phyloP scores from a whole-genome alignment of 1,140 invertebrate genomes.

The Trichonephila clavata region DNA sequence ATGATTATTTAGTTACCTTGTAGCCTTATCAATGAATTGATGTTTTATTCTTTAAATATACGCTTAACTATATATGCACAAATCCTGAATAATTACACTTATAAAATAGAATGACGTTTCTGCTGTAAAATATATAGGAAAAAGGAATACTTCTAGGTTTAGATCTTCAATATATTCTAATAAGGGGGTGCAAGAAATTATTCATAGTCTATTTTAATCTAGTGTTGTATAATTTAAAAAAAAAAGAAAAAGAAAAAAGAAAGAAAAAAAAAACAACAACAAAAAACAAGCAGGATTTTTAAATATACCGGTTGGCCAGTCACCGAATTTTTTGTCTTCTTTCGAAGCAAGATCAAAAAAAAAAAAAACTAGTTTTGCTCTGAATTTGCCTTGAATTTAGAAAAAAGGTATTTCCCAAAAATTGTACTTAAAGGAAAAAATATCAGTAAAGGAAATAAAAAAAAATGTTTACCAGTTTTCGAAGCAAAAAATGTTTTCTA shows the following conservation, averaged over 20 bases:
- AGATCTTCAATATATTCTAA: background rate
- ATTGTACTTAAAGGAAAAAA: background rate
- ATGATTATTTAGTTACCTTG: background rate
- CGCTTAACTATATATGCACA: background rate
- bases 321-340: too few species aligned
- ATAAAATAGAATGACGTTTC: background rate
- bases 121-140: background rate
- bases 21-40: conserved; percentile 1
- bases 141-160: background rate
- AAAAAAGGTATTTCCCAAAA: background rate
- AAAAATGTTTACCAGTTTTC: too few species aligned
- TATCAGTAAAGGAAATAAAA: background rate
- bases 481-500: too few species aligned
- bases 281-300: too few species aligned
- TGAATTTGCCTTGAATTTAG: background rate
- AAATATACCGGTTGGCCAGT: too few species aligned
- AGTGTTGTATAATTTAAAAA: too few species aligned
- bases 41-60: conserved; percentile 47
- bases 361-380: background rate
- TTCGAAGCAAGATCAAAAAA: too few species aligned
- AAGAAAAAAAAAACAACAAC: too few species aligned
- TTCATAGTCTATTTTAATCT: too few species aligned
- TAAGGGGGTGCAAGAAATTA: too few species aligned
- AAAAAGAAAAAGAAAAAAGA: too few species aligned
- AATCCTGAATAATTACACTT: background rate